Conservation (phyloP, 2,888 invertebrate genomes). For the Agrotis puta region DNA sequence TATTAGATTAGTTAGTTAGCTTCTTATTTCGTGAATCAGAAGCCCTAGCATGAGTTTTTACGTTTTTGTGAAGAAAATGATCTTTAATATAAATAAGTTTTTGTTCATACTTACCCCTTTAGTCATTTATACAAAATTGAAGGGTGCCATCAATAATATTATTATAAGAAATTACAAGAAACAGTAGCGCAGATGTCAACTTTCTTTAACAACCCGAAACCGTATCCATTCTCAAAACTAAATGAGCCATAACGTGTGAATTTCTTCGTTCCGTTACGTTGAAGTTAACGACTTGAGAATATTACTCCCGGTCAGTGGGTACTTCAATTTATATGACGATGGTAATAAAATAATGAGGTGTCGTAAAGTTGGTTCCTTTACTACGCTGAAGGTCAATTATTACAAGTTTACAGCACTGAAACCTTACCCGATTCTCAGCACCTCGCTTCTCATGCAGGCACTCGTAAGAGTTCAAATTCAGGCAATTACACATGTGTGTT, state of each 20-base stretch:
- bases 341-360: slow-evolving; percentile 2
- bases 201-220: slow-evolving; percentile 68
- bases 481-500: too few relatives aligned
- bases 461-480: too few relatives aligned
- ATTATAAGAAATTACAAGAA: slow-evolving; percentile 32
- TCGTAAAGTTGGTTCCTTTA: not conserved
- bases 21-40: slow-evolving; percentile 7
- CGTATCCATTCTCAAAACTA: slow-evolving; percentile 68
- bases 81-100: not conserved
- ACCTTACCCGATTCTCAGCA: too few relatives aligned
- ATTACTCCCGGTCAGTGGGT: slow-evolving; percentile 22
- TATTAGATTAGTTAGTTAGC: too few relatives aligned
- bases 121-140: slow-evolving; percentile 14
- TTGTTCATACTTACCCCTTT: slow-evolving; percentile 15
- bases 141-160: slow-evolving; percentile 41
- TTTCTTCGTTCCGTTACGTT: slow-evolving; percentile 69
- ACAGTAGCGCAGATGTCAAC: slow-evolving; percentile 66
- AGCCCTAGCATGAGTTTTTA: too few relatives aligned
- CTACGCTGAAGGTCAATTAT: not conserved
- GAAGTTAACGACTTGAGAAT: slow-evolving; percentile 64
- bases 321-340: slow-evolving; percentile 7
- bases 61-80: too few relatives aligned
- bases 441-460: too few relatives aligned
- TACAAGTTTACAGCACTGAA: not conserved
- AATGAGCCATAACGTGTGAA: slow-evolving; percentile 76